phyloP scores from a whole-genome alignment of 2,113 vertebrate species.

The Coptodon bakossiorum region DNA sequence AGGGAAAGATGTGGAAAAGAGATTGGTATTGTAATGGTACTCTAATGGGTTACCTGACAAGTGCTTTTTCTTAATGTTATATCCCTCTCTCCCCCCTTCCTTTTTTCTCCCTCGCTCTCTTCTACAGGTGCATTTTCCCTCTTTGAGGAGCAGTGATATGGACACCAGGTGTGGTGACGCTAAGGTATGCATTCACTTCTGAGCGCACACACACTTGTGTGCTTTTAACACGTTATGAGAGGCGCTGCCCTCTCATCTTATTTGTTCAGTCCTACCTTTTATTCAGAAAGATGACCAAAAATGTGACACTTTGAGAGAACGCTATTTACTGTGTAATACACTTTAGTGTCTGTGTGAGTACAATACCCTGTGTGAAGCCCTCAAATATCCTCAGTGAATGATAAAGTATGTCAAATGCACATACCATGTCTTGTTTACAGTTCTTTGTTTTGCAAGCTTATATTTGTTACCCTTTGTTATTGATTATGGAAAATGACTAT shows the following conservation, averaged over 20 bases:
- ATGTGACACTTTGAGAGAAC: not conserved
- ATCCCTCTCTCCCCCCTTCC: not conserved
- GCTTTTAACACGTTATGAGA: not conserved
- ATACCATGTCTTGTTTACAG: not conserved
- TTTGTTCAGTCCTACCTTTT: not conserved
- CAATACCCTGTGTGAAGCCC: not conserved
- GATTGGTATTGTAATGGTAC: constrained; percentile 61
- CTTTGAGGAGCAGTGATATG: constrained; percentile 58
- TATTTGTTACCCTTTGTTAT: not conserved
- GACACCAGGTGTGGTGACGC: constrained; percentile 52
- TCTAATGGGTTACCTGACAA: constrained; percentile 59
- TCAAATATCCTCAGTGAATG: not conserved
- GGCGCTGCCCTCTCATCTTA: not conserved
- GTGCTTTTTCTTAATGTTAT: constrained; percentile 59
- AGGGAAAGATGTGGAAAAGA: constrained; percentile 44
- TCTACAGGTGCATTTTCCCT: constrained; percentile 41
- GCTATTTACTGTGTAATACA: not conserved
- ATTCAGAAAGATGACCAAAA: not conserved
- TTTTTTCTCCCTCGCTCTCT: not conserved
- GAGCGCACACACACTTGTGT: not conserved
- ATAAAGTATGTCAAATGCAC: not conserved
- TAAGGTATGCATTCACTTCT: constrained; percentile 39
- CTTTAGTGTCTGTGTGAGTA: not conserved
- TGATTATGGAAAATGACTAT: not conserved
- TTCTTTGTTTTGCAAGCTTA: not conserved